Percentiles rank a stretch among this genome's conserved stretches.
Evolutionary conservation across 2,113 vertebrate genomes (phyloP).

Genomic region (Pseudorasbora parva): DNA sequence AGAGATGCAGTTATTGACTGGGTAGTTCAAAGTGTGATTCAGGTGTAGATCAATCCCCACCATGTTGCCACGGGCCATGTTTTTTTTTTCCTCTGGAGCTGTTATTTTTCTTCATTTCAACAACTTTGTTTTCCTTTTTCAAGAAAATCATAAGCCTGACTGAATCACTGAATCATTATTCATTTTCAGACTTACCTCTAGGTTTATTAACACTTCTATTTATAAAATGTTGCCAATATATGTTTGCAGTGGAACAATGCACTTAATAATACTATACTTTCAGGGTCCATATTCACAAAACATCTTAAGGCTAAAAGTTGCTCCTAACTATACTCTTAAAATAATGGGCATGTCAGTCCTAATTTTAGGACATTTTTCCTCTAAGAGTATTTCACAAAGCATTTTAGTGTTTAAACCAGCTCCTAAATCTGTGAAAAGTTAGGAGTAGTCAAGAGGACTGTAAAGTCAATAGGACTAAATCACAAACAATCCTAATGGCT

Average conservation of each 20-base stretch:
- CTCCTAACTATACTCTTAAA: no score
- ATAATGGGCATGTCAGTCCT: no score
- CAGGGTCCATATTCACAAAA: no score
- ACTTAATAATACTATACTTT: no score
- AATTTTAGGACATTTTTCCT: no score
- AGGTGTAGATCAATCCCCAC: slow-evolving; percentile 33
- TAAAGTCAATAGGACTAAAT: no score
- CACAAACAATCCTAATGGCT: no score
- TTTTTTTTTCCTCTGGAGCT: slow-evolving; percentile 29
- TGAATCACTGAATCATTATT: background rate
- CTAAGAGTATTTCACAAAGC: no score
- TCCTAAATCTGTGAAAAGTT: no score
- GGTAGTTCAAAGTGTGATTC: slow-evolving; percentile 37
- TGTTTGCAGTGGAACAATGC: background rate
- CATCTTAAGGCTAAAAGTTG: no score
- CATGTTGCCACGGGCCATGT: slow-evolving; percentile 18
- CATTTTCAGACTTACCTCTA: background rate
- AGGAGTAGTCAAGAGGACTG: no score
- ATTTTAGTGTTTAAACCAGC: no score
- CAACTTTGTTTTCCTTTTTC: slow-evolving; percentile 9
- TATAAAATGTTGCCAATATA: background rate
- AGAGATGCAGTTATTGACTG: slow-evolving; percentile 24
- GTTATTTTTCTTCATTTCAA: slow-evolving; percentile 31
- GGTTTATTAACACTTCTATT: background rate
- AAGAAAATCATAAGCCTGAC: slow-evolving; percentile 14